Evolutionary conservation across 2,888 invertebrate species (phyloP), one percentile per base, ranked within the genome.

Genomic region (Dromius quadrimaculatus): DNA sequence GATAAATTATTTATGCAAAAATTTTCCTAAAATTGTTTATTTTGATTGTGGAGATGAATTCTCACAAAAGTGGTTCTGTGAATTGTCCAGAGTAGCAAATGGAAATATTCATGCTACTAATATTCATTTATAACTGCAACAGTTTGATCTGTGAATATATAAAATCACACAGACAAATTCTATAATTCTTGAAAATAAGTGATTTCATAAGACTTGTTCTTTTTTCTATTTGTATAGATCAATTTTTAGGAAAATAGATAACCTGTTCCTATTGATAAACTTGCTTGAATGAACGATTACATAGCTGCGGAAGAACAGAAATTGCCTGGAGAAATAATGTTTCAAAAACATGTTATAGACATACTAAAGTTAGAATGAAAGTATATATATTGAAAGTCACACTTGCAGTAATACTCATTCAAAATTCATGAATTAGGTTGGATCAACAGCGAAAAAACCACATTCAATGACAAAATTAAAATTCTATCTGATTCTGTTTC

Each of bases 61-160:
- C 84, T 87, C 98, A 22, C 95, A 96, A 81, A 97, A 98, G 80
- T 98, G 97, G 98, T 97, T 98, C 83, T 93, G 94, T 76, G 97
- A 97, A 2, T 83, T 98, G 73, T 97, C 97, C 0, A 92, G 95
- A 76, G 92, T 94, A 45, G 95, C 96, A 1, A 97, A 97, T 79
- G 92, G 93, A 74, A 97, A 95, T 79, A 91, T 97, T 36, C 90
- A 93, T 77, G 92, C 93, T 0, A 93, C 93, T 62, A 98, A 98
- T 79, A n/a, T n/a, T n/a, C n/a, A 94, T 98, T 75, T 98, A 98
- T 83, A 98, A 98, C 84, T 98, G 97, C 79, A 98, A 97, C 81
- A 94, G 95, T 73, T 98, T 97, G 97, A 96, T 98, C 20, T 87
- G 97, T 13, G 98, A 98, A 81, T 98, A 97, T 79, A 97, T 97